phyloP scores from a whole-genome alignment of 2,113 vertebrate genomes.

The Ceyx cyanopectus region DNA sequence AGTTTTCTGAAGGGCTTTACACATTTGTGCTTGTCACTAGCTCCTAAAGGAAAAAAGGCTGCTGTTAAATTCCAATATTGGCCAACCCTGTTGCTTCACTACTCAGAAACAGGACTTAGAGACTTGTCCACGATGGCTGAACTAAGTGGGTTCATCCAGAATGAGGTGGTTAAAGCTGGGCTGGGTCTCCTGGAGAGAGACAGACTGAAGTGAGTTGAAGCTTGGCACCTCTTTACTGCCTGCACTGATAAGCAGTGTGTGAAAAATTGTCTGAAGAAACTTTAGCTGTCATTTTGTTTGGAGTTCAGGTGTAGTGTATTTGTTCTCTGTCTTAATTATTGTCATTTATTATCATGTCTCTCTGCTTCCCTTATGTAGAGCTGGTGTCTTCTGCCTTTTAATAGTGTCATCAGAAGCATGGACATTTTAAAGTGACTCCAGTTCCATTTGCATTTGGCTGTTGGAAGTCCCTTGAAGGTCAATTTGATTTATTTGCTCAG shows the following conservation, averaged over 20 bases:
- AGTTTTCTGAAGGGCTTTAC: neutral
- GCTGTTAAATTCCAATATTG: neutral
- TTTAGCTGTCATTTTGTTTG: neutral
- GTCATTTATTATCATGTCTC: neutral
- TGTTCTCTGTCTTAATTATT: neutral
- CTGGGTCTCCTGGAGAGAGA: neutral
- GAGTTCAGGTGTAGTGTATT: neutral
- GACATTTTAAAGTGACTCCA: neutral
- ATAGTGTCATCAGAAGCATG: neutral
- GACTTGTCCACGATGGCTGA: neutral
- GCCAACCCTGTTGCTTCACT: neutral
- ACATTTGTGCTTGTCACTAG: neutral
- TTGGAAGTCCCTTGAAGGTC: neutral
- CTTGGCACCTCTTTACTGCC: neutral
- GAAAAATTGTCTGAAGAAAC: neutral
- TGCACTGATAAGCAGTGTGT: neutral
- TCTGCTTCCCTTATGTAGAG: neutral
- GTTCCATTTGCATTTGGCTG: neutral
- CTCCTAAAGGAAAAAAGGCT: neutral
- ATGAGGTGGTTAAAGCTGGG: neutral
- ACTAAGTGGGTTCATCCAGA: neutral
- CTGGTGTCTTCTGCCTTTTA: neutral
- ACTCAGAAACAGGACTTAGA: neutral
- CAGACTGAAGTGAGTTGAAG: neutral
- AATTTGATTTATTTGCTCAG: neutral